These are phyloP conservation scores for Eucera pruinosa DNA, from an alignment of 2,888 invertebrate species.

Conservation along the genomic window DNA sequence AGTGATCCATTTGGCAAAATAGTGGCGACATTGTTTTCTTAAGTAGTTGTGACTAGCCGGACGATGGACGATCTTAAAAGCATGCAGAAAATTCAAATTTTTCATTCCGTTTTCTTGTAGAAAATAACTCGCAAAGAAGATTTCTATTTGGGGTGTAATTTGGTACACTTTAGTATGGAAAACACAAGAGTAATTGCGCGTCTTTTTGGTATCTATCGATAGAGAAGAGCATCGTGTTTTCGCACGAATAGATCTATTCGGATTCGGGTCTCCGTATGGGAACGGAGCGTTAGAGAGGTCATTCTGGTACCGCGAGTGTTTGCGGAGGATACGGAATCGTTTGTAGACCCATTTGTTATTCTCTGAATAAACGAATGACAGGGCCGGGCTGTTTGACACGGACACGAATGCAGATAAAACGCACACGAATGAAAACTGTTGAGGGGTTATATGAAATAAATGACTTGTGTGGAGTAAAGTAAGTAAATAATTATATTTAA, in stretches of 20 bases:
- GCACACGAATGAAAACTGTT: slow-evolving; percentile 26
- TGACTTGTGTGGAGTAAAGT: no score
- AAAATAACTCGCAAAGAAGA: no score
- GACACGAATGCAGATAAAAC: slow-evolving; percentile 13
- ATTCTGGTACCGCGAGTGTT: slow-evolving; percentile 2
- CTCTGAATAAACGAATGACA: slow-evolving; percentile 29
- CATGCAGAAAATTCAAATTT: background rate
- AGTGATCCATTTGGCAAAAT: background rate
- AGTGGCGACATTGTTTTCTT: background rate
- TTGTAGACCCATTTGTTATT: slow-evolving; percentile 55
- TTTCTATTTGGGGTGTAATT: no score
- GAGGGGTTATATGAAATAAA: no score
- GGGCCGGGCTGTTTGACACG: slow-evolving; percentile 17
- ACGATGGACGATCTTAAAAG: background rate
- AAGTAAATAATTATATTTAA: no score
- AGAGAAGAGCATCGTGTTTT: background rate
- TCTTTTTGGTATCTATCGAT: slow-evolving; percentile 12
- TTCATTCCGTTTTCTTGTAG: no score
- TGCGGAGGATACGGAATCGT: slow-evolving; percentile 38
- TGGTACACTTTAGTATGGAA: no score
- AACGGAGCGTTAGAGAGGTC: slow-evolving; percentile 38
- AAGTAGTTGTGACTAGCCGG: background rate
- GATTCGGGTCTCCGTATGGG: background rate
- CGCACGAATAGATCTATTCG: slow-evolving; percentile 36
- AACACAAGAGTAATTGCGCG: no score